Evolutionary conservation across 1,140 invertebrate genomes (phyloP), one percentile per base, ranked within the genome.

Genomic region (Anoplolepis gracilipes): DNA sequence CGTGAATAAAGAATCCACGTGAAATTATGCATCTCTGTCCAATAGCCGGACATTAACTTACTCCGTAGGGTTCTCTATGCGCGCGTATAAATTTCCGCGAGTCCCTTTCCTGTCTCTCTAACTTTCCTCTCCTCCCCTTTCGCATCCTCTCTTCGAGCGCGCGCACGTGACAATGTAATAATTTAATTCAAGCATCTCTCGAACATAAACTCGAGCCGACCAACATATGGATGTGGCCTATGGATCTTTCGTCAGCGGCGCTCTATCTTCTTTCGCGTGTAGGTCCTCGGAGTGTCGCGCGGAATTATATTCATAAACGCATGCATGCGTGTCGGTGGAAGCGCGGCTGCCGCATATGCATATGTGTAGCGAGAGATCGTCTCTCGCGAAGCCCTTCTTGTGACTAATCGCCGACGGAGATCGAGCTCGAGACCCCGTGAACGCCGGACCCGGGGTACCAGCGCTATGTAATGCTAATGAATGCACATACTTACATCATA

Each of bases 1-100:
- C 55, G 25, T 16, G 19, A 81, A 81, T 81, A 82, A 88, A 86
- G 49, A 65, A 85, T 55, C 67, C 30, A 13, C 25, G 57, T 78
- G 61, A 89, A 90, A 90, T 89, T 89, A 89, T 87, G 88, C 82
- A 87, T 69, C 85, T 89, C 33, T 6, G 87, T 87, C 87, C 78
- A 87, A 89, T 89, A 89, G 70, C 73, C 75, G 46, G 84, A 84
- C 88, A 61, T 42, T 42, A 42, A 42, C 78, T 86, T 86, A 88
- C 78, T 87, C 59, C 72, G 36, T 49, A 49, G 16, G 42, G 42
- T 73, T 84, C 53, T 49, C 53, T 49, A 39, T 16, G 59, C 61
- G 62, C 59, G 46, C 87, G 61, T 85, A 89, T 89, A 89, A 89
- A 65, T 89, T 89, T 89, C 87, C 73, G 64, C 67, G 73, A 36